Base-by-base conservation (phyloP, 2,888 invertebrate genomes). In the Cyclophora albipunctata region DNA sequence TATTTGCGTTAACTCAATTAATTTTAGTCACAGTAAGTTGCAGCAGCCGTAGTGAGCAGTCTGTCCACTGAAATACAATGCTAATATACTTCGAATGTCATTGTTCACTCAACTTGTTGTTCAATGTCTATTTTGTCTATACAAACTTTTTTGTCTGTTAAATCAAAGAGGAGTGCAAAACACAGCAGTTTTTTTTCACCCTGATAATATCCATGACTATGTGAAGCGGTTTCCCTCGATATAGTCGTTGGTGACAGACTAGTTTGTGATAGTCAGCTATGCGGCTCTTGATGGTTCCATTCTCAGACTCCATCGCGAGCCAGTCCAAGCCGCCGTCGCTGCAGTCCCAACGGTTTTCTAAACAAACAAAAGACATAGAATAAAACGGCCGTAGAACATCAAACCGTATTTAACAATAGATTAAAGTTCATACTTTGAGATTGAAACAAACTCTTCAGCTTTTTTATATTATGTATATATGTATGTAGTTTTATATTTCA, bases 331-430 rank as follows among this genome's bases (percentile, higher is more conserved):
- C 90, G 3, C 87, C 82, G 45, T 91, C 90, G 62, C 89, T 92
- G 67, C 90, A 95, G 75, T 91, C 92, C 93, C 92, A 92, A 69
- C 90, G 85, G 74, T 94, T 92, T 70, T 90, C 95, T 95, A 48
- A 6, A 55, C 20, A 20, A 20, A 20, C 20, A 20, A 20, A 20
- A 20, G 20, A 20, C 61, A 45, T 42, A 45, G 20, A 20, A 20
- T 20, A 20, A 20, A 20, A 20, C 20, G 20, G 20, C 20, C 20
- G 20, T 20, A 20, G 20, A 20, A 20, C 20, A 20, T 20, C 2
- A 48, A 50, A 3, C 35, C 20, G 7, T 41, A 45, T 37, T 5
- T n/a, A n/a, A n/a, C n/a, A 46, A 42, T 33, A 20, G 7, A 35
- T 42, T n/a, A 40, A 44, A 45, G 45, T 52, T 52, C 20, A 45